A percentile compares a stretch with the other conserved stretches of the same genome.
These are phyloP conservation scores for Cynopterus brachyotis DNA, from an alignment of 2,113 vertebrate species.

Conservation along the genomic window DNA sequence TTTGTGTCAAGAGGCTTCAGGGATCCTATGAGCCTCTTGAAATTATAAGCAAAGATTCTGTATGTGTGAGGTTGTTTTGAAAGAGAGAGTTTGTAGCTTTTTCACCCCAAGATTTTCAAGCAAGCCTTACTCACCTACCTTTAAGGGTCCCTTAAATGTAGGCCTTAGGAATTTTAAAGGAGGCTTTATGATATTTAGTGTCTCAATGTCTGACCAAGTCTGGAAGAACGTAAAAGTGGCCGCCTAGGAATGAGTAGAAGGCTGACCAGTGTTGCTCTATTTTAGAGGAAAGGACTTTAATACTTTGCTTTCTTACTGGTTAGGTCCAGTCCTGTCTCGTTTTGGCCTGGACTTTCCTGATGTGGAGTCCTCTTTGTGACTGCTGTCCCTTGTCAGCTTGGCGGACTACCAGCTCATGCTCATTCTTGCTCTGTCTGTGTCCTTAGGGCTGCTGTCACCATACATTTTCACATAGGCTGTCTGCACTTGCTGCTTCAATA, in stretches of 20 bases:
- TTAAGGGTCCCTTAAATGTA: neutral
- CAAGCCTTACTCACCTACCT: neutral
- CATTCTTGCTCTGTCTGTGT: neutral
- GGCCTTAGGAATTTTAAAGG: neutral
- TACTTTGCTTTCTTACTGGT: neutral
- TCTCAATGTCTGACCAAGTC: neutral
- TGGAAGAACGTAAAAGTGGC: neutral
- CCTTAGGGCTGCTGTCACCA: neutral
- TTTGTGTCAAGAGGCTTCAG: neutral
- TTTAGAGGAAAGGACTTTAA: neutral
- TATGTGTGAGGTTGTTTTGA: neutral
- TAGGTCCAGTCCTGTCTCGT: neutral
- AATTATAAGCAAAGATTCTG: neutral
- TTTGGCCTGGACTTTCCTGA: neutral
- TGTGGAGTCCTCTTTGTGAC: neutral
- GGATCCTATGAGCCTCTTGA: neutral
- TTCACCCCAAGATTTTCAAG: neutral
- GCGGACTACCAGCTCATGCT: neutral
- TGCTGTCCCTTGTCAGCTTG: neutral
- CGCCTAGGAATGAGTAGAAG: neutral
- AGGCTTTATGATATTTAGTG: neutral
- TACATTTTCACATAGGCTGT: neutral
- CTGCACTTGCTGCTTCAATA: neutral
- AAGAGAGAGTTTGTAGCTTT: neutral
- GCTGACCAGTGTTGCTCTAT: neutral